A percentile compares a stretch with the other conserved stretches of the same genome.
Evolutionary conservation across 2,113 vertebrate genomes (phyloP).

Genomic region (Galbula dea): DNA sequence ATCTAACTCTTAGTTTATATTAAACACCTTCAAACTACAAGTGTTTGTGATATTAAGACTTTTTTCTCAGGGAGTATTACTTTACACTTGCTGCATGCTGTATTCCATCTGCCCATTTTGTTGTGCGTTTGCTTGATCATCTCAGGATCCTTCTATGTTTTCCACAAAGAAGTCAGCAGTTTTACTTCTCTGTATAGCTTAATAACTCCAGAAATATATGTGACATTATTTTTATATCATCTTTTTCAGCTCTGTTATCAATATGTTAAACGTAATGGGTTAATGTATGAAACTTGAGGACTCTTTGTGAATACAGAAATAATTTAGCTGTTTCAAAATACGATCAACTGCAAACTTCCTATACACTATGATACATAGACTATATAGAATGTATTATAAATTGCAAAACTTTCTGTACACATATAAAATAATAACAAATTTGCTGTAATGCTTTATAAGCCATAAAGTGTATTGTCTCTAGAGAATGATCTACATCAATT

Average conservation of each 20-base stretch:
- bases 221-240: background rate
- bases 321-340: background rate
- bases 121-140: background rate
- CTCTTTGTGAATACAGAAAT: background rate
- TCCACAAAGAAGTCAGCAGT: background rate
- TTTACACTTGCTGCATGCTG: background rate
- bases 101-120: background rate
- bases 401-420: background rate
- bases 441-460: background rate
- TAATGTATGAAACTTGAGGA: background rate
- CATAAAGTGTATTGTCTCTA: background rate
- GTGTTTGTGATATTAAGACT: background rate
- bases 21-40: background rate
- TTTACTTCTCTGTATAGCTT: background rate
- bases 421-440: background rate
- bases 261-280: background rate
- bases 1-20: background rate
- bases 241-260: background rate
- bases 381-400: background rate
- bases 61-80: background rate
- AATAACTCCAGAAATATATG: background rate
- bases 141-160: background rate
- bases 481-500: background rate
- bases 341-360: background rate
- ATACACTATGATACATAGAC: too few species aligned